Percentiles rank a stretch among this genome's conserved stretches.
These are phyloP conservation scores for Tenualosa thibaudeaui DNA, from an alignment of 2,797 vertebrate species.

Conservation along the genomic window DNA sequence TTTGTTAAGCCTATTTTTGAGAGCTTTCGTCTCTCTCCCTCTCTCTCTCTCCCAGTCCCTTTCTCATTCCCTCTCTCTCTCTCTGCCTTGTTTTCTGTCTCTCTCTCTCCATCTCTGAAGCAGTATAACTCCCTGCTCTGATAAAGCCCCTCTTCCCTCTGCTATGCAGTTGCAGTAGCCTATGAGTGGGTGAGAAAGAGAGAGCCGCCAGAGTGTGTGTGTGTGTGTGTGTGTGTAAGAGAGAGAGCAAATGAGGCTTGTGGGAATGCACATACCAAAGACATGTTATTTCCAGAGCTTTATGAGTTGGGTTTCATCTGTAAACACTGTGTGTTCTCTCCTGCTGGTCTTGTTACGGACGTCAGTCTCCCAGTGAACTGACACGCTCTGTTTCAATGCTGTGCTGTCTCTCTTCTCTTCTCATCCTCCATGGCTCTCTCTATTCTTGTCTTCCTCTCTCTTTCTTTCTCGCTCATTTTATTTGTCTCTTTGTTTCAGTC, in stretches of 20 bases:
- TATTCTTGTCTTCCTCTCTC: conserved; percentile 31
- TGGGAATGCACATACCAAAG: conserved; percentile 35
- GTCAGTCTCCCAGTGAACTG: background rate
- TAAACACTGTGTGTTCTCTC: conserved; percentile 40
- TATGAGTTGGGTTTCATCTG: conserved; percentile 53
- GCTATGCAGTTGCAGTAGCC: conserved; percentile 37
- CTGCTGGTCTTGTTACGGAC: background rate
- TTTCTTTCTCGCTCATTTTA: conserved; percentile 31
- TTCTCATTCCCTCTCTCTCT: background rate
- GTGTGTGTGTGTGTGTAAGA: conserved; percentile 31
- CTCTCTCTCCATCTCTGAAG: background rate
- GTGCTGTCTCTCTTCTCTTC: conserved; percentile 25
- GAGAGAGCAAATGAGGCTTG: background rate
- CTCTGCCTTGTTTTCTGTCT: background rate
- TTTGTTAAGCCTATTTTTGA: conserved; percentile 59
- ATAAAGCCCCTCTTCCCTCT: conserved; percentile 50
- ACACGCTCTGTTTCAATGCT: conserved; percentile 41
- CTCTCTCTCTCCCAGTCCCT: conserved; percentile 40
- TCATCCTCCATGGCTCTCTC: background rate
- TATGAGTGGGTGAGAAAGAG: conserved; percentile 17
- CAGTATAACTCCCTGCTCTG: conserved; percentile 53
- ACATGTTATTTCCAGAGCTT: conserved; percentile 36
- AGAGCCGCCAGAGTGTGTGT: conserved; percentile 24
- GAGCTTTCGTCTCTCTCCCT: conserved; percentile 49
- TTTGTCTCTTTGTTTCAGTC: conserved; percentile 49